These are phyloP conservation scores for Pelvicachromis taeniatus DNA, from an alignment of 2,113 vertebrate species.

Conservation along the genomic window DNA sequence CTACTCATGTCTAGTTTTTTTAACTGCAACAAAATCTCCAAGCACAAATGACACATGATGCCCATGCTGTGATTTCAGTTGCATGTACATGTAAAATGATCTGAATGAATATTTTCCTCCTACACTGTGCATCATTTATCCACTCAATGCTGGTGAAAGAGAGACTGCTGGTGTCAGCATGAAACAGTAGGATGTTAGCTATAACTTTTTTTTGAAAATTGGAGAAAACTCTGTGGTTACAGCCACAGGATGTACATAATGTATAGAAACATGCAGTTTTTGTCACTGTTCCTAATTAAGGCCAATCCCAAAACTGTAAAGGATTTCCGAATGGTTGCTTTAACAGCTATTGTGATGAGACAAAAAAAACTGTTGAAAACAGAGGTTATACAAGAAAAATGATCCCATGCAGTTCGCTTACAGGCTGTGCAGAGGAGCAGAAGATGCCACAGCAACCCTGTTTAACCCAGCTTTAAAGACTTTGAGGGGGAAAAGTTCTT, in stretches of 20 bases:
- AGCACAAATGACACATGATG: neutral
- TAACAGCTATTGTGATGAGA: neutral
- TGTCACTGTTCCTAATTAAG: neutral
- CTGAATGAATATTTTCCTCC: too few relatives aligned
- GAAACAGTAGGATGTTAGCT: neutral
- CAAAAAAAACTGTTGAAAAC: neutral
- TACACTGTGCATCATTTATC: neutral
- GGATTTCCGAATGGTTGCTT: neutral
- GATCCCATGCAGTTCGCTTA: too few relatives aligned
- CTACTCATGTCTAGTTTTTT: neutral
- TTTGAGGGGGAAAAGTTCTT: neutral
- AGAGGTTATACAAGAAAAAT: neutral
- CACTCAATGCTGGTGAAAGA: neutral
- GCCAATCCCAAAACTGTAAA: neutral
- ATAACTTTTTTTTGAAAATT: neutral
- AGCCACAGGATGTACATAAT: neutral
- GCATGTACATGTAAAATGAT: too few relatives aligned
- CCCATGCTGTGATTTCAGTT: neutral
- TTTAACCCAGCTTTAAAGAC: neutral
- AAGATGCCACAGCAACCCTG: neutral
- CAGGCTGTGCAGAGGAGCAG: neutral
- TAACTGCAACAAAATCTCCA: neutral
- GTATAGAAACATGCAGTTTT: neutral
- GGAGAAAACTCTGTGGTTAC: neutral
- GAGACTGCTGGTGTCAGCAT: neutral